Percentiles rank a stretch among this genome's conserved stretches.
phyloP scores from a whole-genome alignment of 2,888 invertebrate genomes.

The Beris chalybata region DNA sequence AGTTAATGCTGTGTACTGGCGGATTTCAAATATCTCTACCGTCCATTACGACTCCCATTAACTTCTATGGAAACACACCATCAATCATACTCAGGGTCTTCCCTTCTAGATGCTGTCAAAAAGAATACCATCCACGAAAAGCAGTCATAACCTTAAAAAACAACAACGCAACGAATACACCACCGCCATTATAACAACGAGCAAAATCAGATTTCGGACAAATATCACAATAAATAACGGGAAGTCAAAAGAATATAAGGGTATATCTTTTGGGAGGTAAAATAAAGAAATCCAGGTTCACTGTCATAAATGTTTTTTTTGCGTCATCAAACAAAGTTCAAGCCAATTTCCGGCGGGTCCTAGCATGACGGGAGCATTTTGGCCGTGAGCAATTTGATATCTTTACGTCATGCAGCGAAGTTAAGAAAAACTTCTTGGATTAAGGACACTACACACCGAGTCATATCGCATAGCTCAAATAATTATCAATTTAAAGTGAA shows the following conservation, averaged over 20 bases:
- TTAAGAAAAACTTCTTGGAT: no score
- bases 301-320: slow-evolving; percentile 19
- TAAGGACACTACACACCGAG: no score
- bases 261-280: not conserved
- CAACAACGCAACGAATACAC: not conserved
- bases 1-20: no score
- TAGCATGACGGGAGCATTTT: no score
- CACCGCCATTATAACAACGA: slow-evolving; percentile 12
- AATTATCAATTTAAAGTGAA: no score
- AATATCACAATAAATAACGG: slow-evolving; percentile 31
- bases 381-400: no score
- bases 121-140: not conserved
- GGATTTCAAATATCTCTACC: not conserved
- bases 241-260: slow-evolving; percentile 14
- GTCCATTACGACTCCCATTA: slow-evolving; percentile 30
- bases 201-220: slow-evolving; percentile 29
- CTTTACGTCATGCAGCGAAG: no score
- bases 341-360: slow-evolving; percentile 21
- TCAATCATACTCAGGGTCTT: slow-evolving; percentile 26
- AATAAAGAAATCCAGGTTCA: slow-evolving; percentile 5
- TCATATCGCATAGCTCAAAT: no score
- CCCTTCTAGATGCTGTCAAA: slow-evolving; percentile 27
- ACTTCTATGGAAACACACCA: slow-evolving; percentile 30
- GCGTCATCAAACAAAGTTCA: slow-evolving; percentile 22
- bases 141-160: no score